A percentile compares a stretch with the other conserved stretches of the same genome.
These are phyloP conservation scores for Melanostoma scalare DNA, from an alignment of 2,888 invertebrate genomes.

Conservation along the genomic window DNA sequence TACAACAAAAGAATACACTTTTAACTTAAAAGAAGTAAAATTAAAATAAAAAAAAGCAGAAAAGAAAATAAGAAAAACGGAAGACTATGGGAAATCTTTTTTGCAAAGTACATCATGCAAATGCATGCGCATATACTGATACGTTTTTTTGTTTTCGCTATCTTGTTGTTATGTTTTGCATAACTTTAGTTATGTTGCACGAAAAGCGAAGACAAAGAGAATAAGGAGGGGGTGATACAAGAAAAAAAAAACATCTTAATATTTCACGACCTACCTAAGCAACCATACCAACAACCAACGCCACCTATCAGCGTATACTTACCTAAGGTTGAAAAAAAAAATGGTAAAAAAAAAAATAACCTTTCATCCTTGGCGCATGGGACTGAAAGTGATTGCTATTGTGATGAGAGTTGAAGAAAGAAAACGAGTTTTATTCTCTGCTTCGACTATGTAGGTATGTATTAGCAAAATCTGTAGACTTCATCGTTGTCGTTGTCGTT, in stretches of 20 bases:
- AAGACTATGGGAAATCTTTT: constrained; percentile 63
- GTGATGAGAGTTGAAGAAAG: constrained; percentile 30
- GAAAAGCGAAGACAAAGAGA: constrained; percentile 13
- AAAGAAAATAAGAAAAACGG: constrained; percentile 23
- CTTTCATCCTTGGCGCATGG: constrained; percentile 43
- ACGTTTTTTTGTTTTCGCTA: constrained; percentile 3
- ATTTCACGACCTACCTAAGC: constrained; percentile 54
- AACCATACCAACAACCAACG: constrained; percentile 10
- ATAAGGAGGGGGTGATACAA: not conserved
- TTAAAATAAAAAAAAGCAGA: not conserved
- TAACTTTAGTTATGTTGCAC: constrained; percentile 46
- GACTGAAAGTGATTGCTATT: constrained; percentile 66
- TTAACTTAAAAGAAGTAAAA: constrained; percentile 32
- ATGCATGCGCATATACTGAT: constrained; percentile 68
- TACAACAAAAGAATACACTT: constrained; percentile 67
- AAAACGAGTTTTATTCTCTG: constrained; percentile 50
- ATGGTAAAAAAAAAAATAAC: constrained; percentile 16
- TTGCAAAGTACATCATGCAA: constrained; percentile 64
- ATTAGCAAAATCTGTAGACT: constrained; percentile 36
- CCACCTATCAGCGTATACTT: constrained; percentile 40
- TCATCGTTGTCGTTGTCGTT: constrained; percentile 30
- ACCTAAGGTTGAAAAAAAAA: not conserved
- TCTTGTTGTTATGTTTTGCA: constrained; percentile 30
- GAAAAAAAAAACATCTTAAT: constrained; percentile 45
- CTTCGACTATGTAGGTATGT: constrained; percentile 21